phyloP scores from a whole-genome alignment of 2,113 vertebrate genomes.

The Hydrochoerus hydrochaeris region DNA sequence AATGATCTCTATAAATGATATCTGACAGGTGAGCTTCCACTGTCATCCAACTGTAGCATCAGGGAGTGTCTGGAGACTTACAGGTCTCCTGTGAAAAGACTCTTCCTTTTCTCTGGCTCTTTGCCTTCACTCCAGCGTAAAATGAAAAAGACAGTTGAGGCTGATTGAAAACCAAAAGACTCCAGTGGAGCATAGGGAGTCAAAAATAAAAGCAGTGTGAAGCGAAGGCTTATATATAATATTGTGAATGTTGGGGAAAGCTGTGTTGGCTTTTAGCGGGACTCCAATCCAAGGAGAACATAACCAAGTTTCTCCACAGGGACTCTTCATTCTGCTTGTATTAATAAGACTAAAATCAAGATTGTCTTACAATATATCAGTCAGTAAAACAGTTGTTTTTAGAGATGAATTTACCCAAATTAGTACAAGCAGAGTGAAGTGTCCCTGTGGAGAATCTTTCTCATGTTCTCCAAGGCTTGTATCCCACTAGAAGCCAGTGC shows the following conservation, averaged over 20 bases:
- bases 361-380: too few species aligned
- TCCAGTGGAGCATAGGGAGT: neutral
- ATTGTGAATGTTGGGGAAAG: neutral
- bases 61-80: too few species aligned
- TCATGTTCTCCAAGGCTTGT: too few species aligned
- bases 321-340: neutral
- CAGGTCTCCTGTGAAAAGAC: too few species aligned
- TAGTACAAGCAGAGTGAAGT: too few species aligned
- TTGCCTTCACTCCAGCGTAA: too few species aligned
- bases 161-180: neutral
- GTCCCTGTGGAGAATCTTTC: too few species aligned
- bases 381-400: too few species aligned
- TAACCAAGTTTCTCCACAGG: neutral
- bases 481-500: too few species aligned
- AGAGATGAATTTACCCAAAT: too few species aligned
- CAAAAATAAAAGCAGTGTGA: neutral
- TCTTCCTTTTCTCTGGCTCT: too few species aligned
- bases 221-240: neutral
- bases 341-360: neutral
- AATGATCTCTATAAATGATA: slow-evolving; percentile 67
- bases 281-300: neutral
- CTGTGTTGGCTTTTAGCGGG: neutral
- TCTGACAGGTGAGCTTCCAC: slow-evolving; percentile 32
- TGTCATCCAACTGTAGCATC: neutral
- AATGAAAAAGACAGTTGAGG: too few species aligned